phyloP scores from a whole-genome alignment of 2,797 vertebrate species.

The Lateolabrax maculatus region DNA sequence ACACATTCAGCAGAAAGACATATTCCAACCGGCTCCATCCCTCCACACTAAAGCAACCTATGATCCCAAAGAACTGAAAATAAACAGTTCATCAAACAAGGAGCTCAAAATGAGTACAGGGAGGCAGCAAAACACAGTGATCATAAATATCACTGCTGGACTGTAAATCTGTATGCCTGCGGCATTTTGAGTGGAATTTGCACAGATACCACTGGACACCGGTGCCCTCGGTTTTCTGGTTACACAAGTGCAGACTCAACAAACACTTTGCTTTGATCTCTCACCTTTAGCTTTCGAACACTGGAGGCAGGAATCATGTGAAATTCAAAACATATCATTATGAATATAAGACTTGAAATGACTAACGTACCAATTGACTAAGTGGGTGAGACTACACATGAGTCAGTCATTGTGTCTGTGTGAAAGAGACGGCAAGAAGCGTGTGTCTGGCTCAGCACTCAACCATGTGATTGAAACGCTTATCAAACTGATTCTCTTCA shows the following conservation, averaged over 20 bases:
- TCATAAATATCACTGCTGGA: constrained; percentile 46
- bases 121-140: constrained; percentile 42
- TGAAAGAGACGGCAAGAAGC: constrained; percentile 59
- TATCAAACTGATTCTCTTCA: constrained; percentile 78
- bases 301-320: constrained; percentile 33
- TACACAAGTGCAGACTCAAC: constrained; percentile 55
- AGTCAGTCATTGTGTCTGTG: constrained; percentile 78
- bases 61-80: constrained; percentile 24
- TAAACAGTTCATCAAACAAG: constrained; percentile 58
- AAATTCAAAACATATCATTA: constrained; percentile 58
- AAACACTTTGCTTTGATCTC: constrained; percentile 63
- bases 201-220: constrained; percentile 68
- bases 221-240: constrained; percentile 51
- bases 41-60: constrained; percentile 19
- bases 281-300: constrained; percentile 57
- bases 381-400: constrained; percentile 82
- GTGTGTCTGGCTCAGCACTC: constrained; percentile 68
- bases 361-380: constrained; percentile 75
- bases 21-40: neutral
- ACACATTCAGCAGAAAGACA: constrained; percentile 14
- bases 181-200: constrained; percentile 77
- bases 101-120: constrained; percentile 40
- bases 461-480: constrained; percentile 78
- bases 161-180: constrained; percentile 47
- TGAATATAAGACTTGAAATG: constrained; percentile 74